Base-by-base conservation (phyloP, 23 tunicate species). In the Botrylloides violaceus region DNA sequence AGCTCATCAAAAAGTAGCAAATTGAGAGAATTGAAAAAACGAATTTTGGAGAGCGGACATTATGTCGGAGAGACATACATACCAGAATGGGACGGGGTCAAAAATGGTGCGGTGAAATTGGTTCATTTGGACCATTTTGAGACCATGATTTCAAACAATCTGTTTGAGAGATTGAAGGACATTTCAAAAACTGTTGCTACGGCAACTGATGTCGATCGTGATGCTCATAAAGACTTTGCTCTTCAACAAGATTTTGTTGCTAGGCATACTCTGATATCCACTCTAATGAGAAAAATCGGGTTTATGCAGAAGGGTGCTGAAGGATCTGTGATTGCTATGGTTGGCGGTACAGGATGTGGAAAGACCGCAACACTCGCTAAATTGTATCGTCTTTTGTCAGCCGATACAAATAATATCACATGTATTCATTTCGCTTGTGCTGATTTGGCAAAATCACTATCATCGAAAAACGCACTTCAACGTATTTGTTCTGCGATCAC, bases 21-120 rank as follows among this genome's bases (percentile, higher is more conserved):
- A 37, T 49, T 78, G 33, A 32, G 34, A 38, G 57, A 70, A 34
- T 49, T 78, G 66, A 78, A 78, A 38, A n/a, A 56, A 32, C 32
- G 66, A 35, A 56, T 78, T 3, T 25, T 5, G 26, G 36, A 66
- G 6, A 55, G 47, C 49, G 66, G 49, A 5, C 32, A 66, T 31
- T 21, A 61, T 15, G 43, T 70, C 12, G 23, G 25, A 21, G 1
- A 53, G 9, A 58, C 27, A 4, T 78, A 66, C 50, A 20, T 24
- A 21, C 34, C 64, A 21, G 21, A 38, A 15, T 66, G 21, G 28
- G 76, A 72, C 20, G 66, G 61, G 19, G 29, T 2, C n/a, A 32
- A 22, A 18, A 32, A 81, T 23, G 79, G 66, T 7, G 25, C 32
- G 5, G 65, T 59, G 39, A 58, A 29, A 2, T 0, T 75, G 12